Conservation (phyloP, 2,888 invertebrate genomes). For the Hyles lineata region DNA sequence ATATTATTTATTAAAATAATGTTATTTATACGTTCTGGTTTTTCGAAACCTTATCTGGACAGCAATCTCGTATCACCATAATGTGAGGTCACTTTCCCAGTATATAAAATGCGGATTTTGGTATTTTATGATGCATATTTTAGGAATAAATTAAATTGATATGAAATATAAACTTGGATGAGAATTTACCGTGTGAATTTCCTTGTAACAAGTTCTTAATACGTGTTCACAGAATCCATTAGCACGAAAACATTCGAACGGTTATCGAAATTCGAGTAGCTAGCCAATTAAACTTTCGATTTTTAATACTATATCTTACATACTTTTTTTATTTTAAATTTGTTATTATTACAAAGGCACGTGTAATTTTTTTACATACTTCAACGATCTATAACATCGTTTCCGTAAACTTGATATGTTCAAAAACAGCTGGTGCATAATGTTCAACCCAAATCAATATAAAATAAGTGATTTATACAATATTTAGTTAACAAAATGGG, state of each 20-base stretch:
- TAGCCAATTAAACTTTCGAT: background rate
- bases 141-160: background rate
- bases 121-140: background rate
- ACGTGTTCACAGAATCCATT: constrained; percentile 9
- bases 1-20: too few relatives aligned
- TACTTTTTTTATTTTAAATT: background rate
- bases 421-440: too few relatives aligned
- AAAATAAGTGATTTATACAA: background rate
- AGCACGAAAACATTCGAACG: background rate
- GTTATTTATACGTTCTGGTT: too few relatives aligned
- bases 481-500: background rate
- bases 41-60: too few relatives aligned
- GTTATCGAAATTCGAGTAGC: background rate
- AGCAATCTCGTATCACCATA: background rate
- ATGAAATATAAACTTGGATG: background rate
- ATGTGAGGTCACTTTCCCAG: too few relatives aligned
- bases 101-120: background rate
- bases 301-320: background rate
- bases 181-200: constrained; percentile 13
- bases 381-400: background rate
- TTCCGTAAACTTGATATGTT: too few relatives aligned
- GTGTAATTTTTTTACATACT: background rate
- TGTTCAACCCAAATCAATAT: background rate
- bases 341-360: background rate
- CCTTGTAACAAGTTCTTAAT: background rate